These are phyloP conservation scores for Charaxes varanes DNA, from an alignment of 1,140 invertebrate species.

Conservation along the genomic window DNA sequence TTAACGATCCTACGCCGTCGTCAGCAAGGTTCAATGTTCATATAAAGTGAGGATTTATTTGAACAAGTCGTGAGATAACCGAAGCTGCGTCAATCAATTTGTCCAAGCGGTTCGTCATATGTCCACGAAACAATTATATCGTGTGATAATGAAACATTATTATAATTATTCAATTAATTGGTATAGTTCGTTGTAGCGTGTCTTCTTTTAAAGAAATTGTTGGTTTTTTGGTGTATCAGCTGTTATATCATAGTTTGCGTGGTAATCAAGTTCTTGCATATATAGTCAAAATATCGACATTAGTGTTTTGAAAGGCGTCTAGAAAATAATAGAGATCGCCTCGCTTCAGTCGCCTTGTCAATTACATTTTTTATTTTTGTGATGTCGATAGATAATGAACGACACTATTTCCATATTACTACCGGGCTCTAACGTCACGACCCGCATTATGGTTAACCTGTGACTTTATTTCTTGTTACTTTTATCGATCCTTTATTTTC, in stretches of 20 bases:
- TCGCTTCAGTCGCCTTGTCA: no score
- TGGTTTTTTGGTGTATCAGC: no score
- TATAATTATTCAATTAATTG: slow-evolving; percentile 21
- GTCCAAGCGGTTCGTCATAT: slow-evolving; percentile 4
- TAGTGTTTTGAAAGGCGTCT: no score
- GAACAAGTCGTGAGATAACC: slow-evolving; percentile 8
- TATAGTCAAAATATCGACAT: slow-evolving; percentile 6
- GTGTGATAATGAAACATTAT: slow-evolving; percentile 21
- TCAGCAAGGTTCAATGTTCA: slow-evolving; percentile 17
- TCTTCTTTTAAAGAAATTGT: no score
- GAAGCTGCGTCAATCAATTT: slow-evolving; percentile 9
- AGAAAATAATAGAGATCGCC: no score
- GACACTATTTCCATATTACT: slow-evolving; percentile 6
- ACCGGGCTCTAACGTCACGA: slow-evolving; percentile 8
- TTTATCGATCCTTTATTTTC: slow-evolving; percentile 10
- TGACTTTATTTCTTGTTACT: slow-evolving; percentile 7
- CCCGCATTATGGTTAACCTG: slow-evolving; percentile 15
- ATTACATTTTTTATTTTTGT: no score
- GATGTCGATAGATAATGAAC: slow-evolving; percentile 1
- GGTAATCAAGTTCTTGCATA: no score
- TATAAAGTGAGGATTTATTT: slow-evolving; percentile 16
- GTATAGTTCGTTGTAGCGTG: slow-evolving; percentile 1
- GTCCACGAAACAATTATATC: slow-evolving; percentile 1
- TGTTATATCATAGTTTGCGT: no score
- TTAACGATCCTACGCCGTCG: slow-evolving; percentile 3